Conservation (phyloP, 2,888 invertebrate genomes). For the Macaria liturata region DNA sequence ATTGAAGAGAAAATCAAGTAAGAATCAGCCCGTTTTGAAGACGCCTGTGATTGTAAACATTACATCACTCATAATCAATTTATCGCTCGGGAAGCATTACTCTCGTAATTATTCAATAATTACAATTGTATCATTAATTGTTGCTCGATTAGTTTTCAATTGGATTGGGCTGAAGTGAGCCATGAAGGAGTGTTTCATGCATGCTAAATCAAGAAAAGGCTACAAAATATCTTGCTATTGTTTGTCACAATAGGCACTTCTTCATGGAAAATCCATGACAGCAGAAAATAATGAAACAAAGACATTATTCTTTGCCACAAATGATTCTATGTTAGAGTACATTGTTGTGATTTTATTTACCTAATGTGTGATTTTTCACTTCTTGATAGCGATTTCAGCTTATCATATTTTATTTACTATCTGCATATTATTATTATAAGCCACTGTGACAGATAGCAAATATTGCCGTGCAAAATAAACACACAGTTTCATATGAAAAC, state of each 20-base stretch:
- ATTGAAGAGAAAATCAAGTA: conserved; percentile 93
- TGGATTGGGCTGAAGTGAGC: conserved; percentile 1
- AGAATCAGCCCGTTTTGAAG: conserved; percentile 37
- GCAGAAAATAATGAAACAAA: background rate
- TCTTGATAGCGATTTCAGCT: conserved; percentile 2
- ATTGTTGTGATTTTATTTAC: conserved; percentile 2
- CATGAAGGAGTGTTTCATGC: conserved; percentile 4
- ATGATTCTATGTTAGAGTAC: conserved; percentile 3
- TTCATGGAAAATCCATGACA: conserved; percentile 3
- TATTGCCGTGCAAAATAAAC: conserved; percentile 2
- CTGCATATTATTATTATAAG: conserved; percentile 6
- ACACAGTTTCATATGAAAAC: background rate
- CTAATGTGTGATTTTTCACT: background rate
- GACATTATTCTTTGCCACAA: background rate
- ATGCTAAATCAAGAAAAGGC: background rate
- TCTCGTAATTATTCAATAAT: conserved; percentile 17
- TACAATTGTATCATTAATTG: conserved; percentile 15
- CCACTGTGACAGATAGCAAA: conserved; percentile 1
- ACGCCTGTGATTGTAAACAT: conserved; percentile 43
- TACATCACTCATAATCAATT: conserved; percentile 28
- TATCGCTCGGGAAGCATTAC: conserved; percentile 8
- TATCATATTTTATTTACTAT: conserved; percentile 9
- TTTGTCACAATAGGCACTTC: background rate
- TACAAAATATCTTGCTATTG: conserved; percentile 1
- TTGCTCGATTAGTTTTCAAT: conserved; percentile 12